These are phyloP conservation scores for Pollimyrus isidori DNA, from an alignment of 2,113 vertebrate genomes.

Conservation along the genomic window DNA sequence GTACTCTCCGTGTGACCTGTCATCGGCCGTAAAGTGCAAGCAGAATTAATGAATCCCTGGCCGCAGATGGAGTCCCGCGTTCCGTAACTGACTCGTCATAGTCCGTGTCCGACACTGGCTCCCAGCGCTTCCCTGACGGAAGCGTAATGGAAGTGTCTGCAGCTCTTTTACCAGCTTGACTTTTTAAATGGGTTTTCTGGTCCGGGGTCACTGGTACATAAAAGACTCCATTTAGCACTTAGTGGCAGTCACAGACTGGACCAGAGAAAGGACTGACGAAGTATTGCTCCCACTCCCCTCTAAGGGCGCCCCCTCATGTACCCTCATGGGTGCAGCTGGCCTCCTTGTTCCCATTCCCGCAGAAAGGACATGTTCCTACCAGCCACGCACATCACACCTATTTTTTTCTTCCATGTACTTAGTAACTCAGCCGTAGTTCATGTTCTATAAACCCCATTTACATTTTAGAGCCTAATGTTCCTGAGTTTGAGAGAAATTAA, in stretches of 20 bases:
- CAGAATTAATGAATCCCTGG: constrained; percentile 40
- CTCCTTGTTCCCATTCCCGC: background rate
- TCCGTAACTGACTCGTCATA: constrained; percentile 26
- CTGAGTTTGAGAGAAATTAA: background rate
- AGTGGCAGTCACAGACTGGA: constrained; percentile 19
- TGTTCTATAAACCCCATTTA: background rate
- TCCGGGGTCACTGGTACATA: constrained; percentile 25
- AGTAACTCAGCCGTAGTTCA: background rate
- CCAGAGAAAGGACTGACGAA: constrained; percentile 34
- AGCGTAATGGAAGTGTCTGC: constrained; percentile 38
- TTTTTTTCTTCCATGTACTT: background rate
- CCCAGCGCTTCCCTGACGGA: constrained; percentile 14
- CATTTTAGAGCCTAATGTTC: background rate
- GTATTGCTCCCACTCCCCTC: constrained; percentile 16
- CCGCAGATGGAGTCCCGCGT: constrained; percentile 30
- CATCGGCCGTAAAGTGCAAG: constrained; percentile 31
- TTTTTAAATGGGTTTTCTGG: constrained; percentile 31
- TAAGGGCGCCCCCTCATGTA: background rate
- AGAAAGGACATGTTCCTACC: too few species aligned
- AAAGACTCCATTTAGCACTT: constrained; percentile 26
- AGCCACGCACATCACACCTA: background rate
- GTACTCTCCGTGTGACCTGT: constrained; percentile 17
- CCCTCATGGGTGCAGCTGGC: background rate
- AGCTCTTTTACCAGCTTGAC: constrained; percentile 43
- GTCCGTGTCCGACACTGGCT: background rate